Conservation (phyloP, 2,888 invertebrate species). For the Flexamia atlantica region DNA sequence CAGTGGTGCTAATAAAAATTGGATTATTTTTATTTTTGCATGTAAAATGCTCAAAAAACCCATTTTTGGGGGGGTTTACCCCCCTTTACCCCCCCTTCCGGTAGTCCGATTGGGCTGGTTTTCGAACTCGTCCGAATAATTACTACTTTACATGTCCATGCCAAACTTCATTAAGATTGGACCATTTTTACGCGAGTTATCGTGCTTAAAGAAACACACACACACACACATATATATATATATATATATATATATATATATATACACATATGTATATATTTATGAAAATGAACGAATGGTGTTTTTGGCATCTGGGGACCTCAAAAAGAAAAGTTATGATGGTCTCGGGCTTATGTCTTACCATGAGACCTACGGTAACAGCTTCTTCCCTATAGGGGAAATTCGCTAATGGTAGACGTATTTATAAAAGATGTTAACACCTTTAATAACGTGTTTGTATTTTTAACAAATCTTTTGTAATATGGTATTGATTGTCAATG, state of each 20-base stretch:
- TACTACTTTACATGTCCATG: background rate
- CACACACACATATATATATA: background rate
- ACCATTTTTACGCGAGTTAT: background rate
- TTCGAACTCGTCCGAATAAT: background rate
- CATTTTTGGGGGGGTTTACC: background rate
- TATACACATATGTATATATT: background rate
- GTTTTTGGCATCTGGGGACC: slow-evolving; percentile 1
- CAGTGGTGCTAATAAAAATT: background rate
- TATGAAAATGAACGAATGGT: background rate
- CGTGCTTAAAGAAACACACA: background rate
- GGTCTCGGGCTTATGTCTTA: background rate
- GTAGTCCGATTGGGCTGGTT: background rate
- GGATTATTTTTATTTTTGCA: background rate
- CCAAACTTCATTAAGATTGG: background rate
- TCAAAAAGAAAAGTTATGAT: background rate
- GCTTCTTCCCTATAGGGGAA: background rate
- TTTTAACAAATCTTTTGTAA: too few species aligned
- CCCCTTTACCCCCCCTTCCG: background rate
- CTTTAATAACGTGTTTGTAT: too few species aligned
- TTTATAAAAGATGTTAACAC: too few species aligned
- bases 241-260: slow-evolving; percentile 9
- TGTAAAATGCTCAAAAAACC: background rate
- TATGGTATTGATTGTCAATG: too few species aligned
- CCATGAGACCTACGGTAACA: background rate
- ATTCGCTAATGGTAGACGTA: background rate